Evolutionary conservation across 1,140 invertebrate species (phyloP).

Genomic region (Trachymyrmex cornetzi): DNA sequence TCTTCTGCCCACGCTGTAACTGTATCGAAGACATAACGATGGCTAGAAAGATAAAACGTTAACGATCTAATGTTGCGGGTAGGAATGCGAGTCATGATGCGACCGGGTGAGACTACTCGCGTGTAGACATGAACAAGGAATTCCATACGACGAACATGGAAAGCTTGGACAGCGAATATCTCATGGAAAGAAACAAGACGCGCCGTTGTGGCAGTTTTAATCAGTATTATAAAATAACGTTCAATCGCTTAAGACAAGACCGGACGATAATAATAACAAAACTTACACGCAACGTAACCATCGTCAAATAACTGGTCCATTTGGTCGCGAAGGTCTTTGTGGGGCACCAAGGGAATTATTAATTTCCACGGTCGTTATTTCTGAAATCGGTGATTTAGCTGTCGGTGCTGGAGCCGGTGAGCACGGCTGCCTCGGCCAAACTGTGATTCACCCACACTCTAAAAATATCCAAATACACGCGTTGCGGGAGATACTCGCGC

Average conservation of each 20-base stretch:
- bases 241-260: conserved; percentile 8
- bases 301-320: background rate
- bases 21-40: conserved; percentile 27
- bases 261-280: conserved; percentile 17
- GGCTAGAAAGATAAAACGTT: conserved; percentile 35
- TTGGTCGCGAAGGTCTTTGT: background rate
- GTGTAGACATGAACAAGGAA: conserved; percentile 48
- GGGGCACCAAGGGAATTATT: conserved; percentile 74
- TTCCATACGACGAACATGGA: background rate
- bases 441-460: conserved; percentile 85
- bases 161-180: conserved; percentile 25
- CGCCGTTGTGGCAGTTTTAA: background rate
- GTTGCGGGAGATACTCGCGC: conserved; percentile 69
- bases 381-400: conserved; percentile 85
- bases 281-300: background rate
- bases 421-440: conserved; percentile 75
- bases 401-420: conserved; percentile 66
- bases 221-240: conserved; percentile 18
- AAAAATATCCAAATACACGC: conserved; percentile 83
- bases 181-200: conserved; percentile 23
- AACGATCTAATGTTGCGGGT: conserved; percentile 32
- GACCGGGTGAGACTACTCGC: conserved; percentile 5
- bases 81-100: conserved; percentile 47
- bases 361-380: conserved; percentile 84
- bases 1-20: conserved; percentile 11